Evolutionary conservation across 2,797 vertebrate genomes (phyloP).

Genomic region (Hemibagrus guttatus): DNA sequence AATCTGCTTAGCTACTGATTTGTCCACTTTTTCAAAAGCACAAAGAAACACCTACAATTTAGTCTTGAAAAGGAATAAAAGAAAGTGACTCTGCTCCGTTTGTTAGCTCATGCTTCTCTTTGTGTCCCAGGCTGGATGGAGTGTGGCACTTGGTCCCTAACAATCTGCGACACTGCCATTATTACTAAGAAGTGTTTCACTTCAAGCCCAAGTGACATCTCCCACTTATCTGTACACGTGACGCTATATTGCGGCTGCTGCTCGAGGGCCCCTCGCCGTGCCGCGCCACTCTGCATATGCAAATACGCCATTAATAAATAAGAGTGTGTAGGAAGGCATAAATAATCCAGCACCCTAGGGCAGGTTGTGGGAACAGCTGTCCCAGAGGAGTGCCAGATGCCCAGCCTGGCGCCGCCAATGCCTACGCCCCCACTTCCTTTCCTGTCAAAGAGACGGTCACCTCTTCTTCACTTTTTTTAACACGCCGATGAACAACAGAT

Average conservation of each 20-base stretch:
- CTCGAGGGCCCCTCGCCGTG: constrained; percentile 59
- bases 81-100: constrained; percentile 32
- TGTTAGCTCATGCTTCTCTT: constrained; percentile 37
- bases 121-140: constrained; percentile 43
- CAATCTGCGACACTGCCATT: constrained; percentile 54
- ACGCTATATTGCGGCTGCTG: constrained; percentile 56
- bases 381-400: constrained; percentile 62
- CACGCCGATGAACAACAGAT: constrained; percentile 66
- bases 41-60: constrained; percentile 7
- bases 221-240: constrained; percentile 61
- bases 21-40: not conserved
- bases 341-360: constrained; percentile 65
- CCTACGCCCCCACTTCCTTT: constrained; percentile 65
- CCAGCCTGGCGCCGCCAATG: constrained; percentile 44
- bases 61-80: constrained; percentile 2
- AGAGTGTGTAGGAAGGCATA: constrained; percentile 65
- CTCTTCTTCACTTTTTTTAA: constrained; percentile 63
- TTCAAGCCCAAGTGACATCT: constrained; percentile 57
- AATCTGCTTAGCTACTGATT: constrained; percentile 7
- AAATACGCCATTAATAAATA: constrained; percentile 73
- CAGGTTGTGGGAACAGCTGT: constrained; percentile 62
- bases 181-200: constrained; percentile 55
- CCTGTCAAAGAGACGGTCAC: constrained; percentile 63
- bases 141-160: constrained; percentile 39
- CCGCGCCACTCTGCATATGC: constrained; percentile 62